These are phyloP conservation scores for Erebia palarica DNA, from an alignment of 2,888 invertebrate species.

Conservation along the genomic window DNA sequence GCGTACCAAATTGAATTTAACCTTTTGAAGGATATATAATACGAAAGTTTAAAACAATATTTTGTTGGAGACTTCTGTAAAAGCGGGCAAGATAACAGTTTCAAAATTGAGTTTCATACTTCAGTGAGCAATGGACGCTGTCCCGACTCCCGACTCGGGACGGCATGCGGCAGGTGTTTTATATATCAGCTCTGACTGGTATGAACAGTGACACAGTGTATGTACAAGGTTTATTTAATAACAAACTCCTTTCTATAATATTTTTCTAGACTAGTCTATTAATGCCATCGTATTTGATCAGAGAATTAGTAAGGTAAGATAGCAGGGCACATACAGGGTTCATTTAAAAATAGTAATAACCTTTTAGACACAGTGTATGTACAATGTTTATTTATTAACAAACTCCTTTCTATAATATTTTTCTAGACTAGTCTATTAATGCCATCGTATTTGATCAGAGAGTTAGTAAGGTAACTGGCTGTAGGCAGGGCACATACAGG, in stretches of 20 bases:
- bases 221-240: background rate
- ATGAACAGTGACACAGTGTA: background rate
- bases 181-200: background rate
- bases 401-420: background rate
- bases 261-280: background rate
- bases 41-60: background rate
- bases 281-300: background rate
- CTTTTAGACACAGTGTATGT: background rate
- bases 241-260: background rate
- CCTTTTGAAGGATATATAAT: background rate
- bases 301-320: too few species aligned
- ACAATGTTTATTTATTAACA: background rate
- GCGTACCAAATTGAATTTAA: background rate
- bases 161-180: background rate
- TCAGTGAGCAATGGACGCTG: conserved; percentile 30
- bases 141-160: background rate
- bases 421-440: background rate
- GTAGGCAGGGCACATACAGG: too few species aligned
- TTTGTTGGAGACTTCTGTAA: background rate
- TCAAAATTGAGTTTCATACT: conserved; percentile 37
- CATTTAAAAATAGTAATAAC: too few species aligned
- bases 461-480: too few species aligned
- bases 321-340: too few species aligned
- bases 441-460: background rate
- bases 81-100: conserved; percentile 20